A percentile compares a stretch with the other conserved stretches of the same genome.
phyloP scores from a whole-genome alignment of 2,797 vertebrate species.

The Arctocebus calabarensis region DNA sequence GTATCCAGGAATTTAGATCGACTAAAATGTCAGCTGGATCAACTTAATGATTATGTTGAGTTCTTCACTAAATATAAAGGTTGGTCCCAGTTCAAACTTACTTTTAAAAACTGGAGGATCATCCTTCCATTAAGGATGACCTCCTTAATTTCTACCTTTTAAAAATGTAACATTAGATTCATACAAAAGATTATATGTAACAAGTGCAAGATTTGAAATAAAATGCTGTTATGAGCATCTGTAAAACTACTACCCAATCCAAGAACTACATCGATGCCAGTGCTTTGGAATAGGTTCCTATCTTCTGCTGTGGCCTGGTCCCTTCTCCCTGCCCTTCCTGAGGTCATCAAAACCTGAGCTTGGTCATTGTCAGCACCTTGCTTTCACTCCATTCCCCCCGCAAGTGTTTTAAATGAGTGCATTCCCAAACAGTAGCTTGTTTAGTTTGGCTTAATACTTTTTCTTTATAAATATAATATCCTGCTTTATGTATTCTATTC shows the following conservation, averaged over 20 bases:
- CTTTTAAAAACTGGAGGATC: conserved; percentile 27
- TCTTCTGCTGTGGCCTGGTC: neutral
- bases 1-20: neutral
- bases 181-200: neutral
- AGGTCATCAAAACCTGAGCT: neutral
- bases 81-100: conserved; percentile 2
- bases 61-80: neutral
- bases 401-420: neutral
- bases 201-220: neutral
- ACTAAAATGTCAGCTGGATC: neutral
- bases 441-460: conserved; percentile 28
- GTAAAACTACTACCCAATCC: neutral
- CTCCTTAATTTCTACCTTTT: neutral
- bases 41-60: neutral
- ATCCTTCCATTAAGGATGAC: neutral
- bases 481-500: neutral
- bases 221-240: neutral
- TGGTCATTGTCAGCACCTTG: neutral
- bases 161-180: neutral
- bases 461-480: neutral
- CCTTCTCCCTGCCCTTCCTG: neutral
- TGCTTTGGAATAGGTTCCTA: neutral
- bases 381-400: neutral
- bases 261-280: neutral
- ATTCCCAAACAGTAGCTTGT: neutral